Percentiles rank a stretch among this genome's conserved stretches.
These are phyloP conservation scores for Champsocephalus gunnari DNA, from an alignment of 2,797 vertebrate species.

Conservation along the genomic window DNA sequence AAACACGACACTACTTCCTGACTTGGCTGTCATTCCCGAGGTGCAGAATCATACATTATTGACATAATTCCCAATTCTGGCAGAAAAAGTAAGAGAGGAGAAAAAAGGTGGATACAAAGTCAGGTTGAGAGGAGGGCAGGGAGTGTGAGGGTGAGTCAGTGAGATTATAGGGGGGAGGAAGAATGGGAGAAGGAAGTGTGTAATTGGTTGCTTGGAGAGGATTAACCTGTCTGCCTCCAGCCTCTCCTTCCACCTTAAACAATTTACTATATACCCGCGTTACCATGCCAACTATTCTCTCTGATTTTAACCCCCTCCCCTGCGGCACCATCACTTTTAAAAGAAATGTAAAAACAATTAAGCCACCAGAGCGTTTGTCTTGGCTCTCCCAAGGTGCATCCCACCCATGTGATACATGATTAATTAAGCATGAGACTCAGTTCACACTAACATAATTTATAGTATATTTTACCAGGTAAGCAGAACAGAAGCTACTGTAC, in stretches of 20 bases:
- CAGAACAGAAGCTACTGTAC: slow-evolving; percentile 33
- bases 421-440: slow-evolving; percentile 25
- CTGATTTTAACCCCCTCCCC: slow-evolving; percentile 21
- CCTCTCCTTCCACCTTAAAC: slow-evolving; percentile 68
- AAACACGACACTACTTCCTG: not conserved
- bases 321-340: not conserved
- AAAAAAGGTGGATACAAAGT: slow-evolving; percentile 22
- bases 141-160: slow-evolving; percentile 67
- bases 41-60: not conserved
- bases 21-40: not conserved
- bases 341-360: slow-evolving; percentile 3
- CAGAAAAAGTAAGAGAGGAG: not conserved
- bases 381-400: not conserved
- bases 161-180: slow-evolving; percentile 60
- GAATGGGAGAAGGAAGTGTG: slow-evolving; percentile 60
- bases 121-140: slow-evolving; percentile 31
- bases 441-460: not conserved
- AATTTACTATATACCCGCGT: slow-evolving; percentile 52
- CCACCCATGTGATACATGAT: slow-evolving; percentile 7
- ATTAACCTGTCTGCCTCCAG: slow-evolving; percentile 82
- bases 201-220: slow-evolving; percentile 78
- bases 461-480: slow-evolving; percentile 45
- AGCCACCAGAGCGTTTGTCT: not conserved
- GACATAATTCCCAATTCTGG: not conserved
- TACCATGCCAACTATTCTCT: slow-evolving; percentile 47